phyloP scores from a whole-genome alignment of 1,140 invertebrate species.

The Ostrea edulis region DNA sequence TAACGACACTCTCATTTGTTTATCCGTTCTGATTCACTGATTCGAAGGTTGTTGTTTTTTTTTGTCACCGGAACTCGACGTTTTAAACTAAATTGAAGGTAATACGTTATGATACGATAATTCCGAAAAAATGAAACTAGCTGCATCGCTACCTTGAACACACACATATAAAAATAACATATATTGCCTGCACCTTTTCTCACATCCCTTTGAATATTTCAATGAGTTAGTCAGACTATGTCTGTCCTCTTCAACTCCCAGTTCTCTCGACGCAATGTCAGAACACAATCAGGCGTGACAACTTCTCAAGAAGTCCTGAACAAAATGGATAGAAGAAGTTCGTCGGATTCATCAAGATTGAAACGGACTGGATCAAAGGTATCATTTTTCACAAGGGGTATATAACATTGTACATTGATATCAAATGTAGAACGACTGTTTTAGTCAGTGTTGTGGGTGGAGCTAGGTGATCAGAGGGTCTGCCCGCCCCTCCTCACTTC shows the following conservation, averaged over 20 bases:
- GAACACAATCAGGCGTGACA: not conserved
- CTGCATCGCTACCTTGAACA: not conserved
- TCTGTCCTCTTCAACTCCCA: not conserved
- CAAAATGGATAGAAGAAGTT: not conserved
- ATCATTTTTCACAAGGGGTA: not conserved
- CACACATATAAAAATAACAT: not conserved
- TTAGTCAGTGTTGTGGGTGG: too few species aligned
- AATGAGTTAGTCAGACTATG: not conserved
- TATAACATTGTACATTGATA: too few species aligned
- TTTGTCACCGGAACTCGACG: not conserved
- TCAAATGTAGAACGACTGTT: too few species aligned
- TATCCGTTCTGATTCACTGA: not conserved
- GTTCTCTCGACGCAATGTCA: not conserved
- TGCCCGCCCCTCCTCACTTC: too few species aligned
- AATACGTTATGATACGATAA: not conserved
- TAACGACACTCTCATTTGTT: conserved; percentile 45
- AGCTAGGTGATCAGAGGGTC: too few species aligned
- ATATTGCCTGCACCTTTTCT: too few species aligned
- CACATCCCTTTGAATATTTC: too few species aligned
- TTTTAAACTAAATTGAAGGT: not conserved
- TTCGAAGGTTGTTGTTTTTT: not conserved
- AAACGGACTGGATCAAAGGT: conserved; percentile 25
- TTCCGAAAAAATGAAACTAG: not conserved
- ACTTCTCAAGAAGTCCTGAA: conserved; percentile 7
- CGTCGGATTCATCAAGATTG: not conserved